phyloP scores from a whole-genome alignment of 2,797 vertebrate species.

The Gymnodraco acuticeps region DNA sequence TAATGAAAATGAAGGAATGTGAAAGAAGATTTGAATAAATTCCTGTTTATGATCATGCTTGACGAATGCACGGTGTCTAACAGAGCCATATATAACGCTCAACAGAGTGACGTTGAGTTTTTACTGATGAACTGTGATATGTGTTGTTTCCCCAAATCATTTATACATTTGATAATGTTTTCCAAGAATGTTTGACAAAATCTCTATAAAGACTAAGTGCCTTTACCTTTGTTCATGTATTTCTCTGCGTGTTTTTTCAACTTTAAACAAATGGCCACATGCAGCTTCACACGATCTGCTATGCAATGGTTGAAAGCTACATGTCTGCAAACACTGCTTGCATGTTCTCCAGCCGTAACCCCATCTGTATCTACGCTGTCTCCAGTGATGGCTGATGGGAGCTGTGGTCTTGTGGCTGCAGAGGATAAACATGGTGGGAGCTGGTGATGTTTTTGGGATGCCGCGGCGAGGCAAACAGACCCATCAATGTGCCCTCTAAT shows the following conservation, averaged over 20 bases:
- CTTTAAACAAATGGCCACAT: background rate
- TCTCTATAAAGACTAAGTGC: slow-evolving; percentile 75
- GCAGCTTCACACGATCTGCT: slow-evolving; percentile 13
- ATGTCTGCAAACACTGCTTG: slow-evolving; percentile 61
- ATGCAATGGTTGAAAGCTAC: slow-evolving; percentile 26
- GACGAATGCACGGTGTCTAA: slow-evolving; percentile 51
- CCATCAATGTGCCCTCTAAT: slow-evolving; percentile 77
- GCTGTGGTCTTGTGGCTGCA: slow-evolving; percentile 74
- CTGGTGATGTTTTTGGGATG: slow-evolving; percentile 79
- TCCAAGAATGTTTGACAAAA: slow-evolving; percentile 68
- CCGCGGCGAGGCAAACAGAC: slow-evolving; percentile 76
- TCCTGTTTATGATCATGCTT: slow-evolving; percentile 32
- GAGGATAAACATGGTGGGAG: slow-evolving; percentile 80
- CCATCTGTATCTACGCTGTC: slow-evolving; percentile 64
- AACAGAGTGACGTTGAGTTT: slow-evolving; percentile 46
- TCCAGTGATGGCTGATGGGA: slow-evolving; percentile 76
- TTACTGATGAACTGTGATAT: slow-evolving; percentile 76
- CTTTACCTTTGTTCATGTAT: slow-evolving; percentile 53
- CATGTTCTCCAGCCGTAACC: slow-evolving; percentile 64
- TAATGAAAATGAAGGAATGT: slow-evolving; percentile 52
- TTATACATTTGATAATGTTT: slow-evolving; percentile 66
- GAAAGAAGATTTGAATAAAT: slow-evolving; percentile 53
- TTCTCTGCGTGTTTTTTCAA: slow-evolving; percentile 35
- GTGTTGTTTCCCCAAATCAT: slow-evolving; percentile 52
- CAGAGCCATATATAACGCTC: slow-evolving; percentile 66